phyloP scores from a whole-genome alignment of 2,888 invertebrate genomes.

The Drosophila mettleri region DNA sequence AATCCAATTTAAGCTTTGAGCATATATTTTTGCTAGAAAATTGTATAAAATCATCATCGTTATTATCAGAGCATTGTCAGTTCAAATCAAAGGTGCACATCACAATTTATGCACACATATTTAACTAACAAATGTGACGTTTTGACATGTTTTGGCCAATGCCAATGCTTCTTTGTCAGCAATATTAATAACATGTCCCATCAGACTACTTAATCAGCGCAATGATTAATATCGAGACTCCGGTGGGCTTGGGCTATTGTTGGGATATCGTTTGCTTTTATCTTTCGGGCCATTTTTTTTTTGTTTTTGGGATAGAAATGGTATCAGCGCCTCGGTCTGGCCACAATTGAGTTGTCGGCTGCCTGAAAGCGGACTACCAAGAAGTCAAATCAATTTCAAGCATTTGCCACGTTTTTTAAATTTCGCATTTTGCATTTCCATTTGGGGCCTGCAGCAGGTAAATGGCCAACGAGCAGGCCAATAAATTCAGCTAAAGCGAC shows the following conservation, averaged over 20 bases:
- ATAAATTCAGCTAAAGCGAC: conserved; percentile 74
- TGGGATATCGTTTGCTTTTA: conserved; percentile 27
- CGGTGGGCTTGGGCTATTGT: conserved; percentile 1
- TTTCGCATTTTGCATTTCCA: conserved; percentile 52
- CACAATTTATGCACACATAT: neutral
- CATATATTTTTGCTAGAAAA: no score
- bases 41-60: no score
- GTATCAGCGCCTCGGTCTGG: conserved; percentile 34
- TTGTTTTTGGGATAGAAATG: neutral
- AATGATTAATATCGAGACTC: conserved; percentile 10
- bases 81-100: no score
- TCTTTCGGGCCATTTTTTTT: conserved; percentile 5
- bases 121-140: neutral
- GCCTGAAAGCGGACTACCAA: conserved; percentile 31
- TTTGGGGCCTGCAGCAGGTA: conserved; percentile 6
- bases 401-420: conserved; percentile 57
- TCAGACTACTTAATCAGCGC: neutral
- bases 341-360: conserved; percentile 47
- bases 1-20: no score
- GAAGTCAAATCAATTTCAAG: conserved; percentile 55
- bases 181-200: conserved; percentile 2
- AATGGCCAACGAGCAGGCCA: conserved; percentile 69
- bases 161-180: no score
- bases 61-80: no score
- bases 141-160: no score